These are phyloP conservation scores for Lordiphosa mommai DNA, from an alignment of 1,140 invertebrate genomes.

Conservation along the genomic window DNA sequence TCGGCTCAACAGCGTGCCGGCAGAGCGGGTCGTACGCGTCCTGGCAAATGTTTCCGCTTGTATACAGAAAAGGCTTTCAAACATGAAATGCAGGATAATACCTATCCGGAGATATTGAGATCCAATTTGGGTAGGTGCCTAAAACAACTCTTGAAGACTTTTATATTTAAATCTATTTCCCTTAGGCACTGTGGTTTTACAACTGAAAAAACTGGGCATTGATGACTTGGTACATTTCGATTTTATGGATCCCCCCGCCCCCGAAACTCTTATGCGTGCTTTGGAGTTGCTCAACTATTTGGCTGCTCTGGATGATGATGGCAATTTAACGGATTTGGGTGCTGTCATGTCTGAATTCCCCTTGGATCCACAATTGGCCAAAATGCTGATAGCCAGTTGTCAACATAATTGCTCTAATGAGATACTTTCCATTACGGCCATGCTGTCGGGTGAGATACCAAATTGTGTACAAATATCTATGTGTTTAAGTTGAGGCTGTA, in stretches of 20 bases:
- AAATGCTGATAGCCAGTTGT: conserved; percentile 98
- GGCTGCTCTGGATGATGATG: conserved; percentile 93
- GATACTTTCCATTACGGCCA: conserved; percentile 98
- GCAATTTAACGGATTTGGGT: conserved; percentile 96
- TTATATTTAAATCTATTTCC: not conserved
- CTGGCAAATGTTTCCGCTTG: conserved; percentile 98
- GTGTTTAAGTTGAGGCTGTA: conserved; percentile 14
- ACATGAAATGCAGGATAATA: conserved; percentile 99
- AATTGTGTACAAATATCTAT: conserved; percentile 7
- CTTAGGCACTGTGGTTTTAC: conserved; percentile 94
- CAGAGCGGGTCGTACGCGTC: conserved; percentile 96
- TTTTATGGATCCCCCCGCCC: conserved; percentile 99
- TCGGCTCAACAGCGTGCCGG: conserved; percentile 99
- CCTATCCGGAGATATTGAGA: conserved; percentile 97
- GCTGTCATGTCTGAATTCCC: conserved; percentile 99
- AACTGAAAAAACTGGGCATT: conserved; percentile 99
- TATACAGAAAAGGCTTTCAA: conserved; percentile 99
- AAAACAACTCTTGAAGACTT: no score
- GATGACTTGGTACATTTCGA: conserved; percentile 99
- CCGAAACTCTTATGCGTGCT: conserved; percentile 99
- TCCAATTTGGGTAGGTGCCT: conserved; percentile 70
- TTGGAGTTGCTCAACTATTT: conserved; percentile 98
- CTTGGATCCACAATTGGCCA: conserved; percentile 98
- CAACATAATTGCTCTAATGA: conserved; percentile 99
- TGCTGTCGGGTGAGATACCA: conserved; percentile 94